Conservation (phyloP, 1,140 invertebrate genomes). For the Cydia fagiglandana region DNA sequence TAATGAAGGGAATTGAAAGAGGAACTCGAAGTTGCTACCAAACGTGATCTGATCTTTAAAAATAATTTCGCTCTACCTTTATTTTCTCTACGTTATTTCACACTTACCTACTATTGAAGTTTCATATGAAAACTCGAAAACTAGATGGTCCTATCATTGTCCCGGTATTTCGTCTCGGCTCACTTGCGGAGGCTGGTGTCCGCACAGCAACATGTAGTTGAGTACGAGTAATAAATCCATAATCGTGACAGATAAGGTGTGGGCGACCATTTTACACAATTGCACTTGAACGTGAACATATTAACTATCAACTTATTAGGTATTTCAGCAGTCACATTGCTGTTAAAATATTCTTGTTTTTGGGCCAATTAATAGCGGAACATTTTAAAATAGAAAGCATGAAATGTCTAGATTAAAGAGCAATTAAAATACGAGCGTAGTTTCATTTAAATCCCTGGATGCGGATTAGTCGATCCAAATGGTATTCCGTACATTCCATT, state of each 20-base stretch:
- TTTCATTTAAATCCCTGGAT: slow-evolving; percentile 29
- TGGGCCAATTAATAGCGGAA: not conserved
- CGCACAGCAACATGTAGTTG: too few species aligned
- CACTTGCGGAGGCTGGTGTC: too few species aligned
- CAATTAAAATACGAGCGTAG: slow-evolving; percentile 31
- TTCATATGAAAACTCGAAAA: not conserved
- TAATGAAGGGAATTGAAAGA: too few species aligned
- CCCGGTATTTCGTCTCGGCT: too few species aligned
- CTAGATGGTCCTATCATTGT: not conserved
- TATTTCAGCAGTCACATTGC: not conserved
- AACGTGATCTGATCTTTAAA: too few species aligned
- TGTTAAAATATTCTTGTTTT: not conserved
- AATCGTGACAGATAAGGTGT: not conserved
- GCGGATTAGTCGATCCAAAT: slow-evolving; percentile 25
- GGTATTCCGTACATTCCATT: slow-evolving; percentile 12
- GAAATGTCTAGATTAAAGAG: slow-evolving; percentile 21
- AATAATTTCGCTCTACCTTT: too few species aligned
- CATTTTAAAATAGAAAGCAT: slow-evolving; percentile 23
- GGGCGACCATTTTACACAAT: slow-evolving; percentile 1
- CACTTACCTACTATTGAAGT: not conserved
- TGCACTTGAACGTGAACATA: not conserved
- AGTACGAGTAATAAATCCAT: not conserved
- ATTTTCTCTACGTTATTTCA: too few species aligned
- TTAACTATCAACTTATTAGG: too few species aligned
- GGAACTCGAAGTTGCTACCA: too few species aligned